Base-by-base conservation (phyloP, 2,888 invertebrate genomes). In the Altica lythri region DNA sequence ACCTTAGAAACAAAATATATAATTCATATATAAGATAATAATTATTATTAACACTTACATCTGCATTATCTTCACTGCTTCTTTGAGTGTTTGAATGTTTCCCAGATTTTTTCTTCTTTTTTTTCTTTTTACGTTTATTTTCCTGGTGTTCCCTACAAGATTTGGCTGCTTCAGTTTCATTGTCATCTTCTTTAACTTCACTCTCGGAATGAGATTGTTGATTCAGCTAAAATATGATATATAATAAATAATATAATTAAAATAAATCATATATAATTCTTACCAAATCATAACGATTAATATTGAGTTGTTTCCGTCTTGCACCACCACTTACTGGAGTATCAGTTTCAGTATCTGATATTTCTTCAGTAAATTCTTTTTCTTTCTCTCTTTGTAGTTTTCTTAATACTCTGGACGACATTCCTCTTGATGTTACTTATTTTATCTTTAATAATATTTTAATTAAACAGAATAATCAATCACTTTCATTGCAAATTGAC, bases 261-360 rank as follows among this genome's bases (percentile, higher is more conserved):
- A 12, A 32, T 32, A 34, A 35, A 13, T 25, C 37, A 48, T n/a
- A 29, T 29, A 29, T 40, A 16, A 9, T 18, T 75, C 78, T 75
- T 79, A 89, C 88, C 83, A 89, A 78, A 77, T 86, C 85, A 67
- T 87, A 89, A 63, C 85, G 80, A 76, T 86, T 86, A 51, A 84
- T 78, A 68, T 86, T 84, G 47, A 83, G 76, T 59, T 80, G 80
- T 66, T 84, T 84, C 62, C 81, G 78, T 64, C 82, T 78, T 29
- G 78, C 78, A 54, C 80, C 79, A 56, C 78, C 79, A 55, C 74
- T 75, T 46, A 75, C 72, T 29, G 80, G 78, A 48, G 79, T 74
- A 66, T 85, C 83, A 17, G 74, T 75, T 55, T 82, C 82, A 19
- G 77, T 77, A 67, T 80, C 81, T 49, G 80, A 82, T 55, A 77